These are phyloP conservation scores for Drosophila borborema DNA, from an alignment of 2,888 invertebrate species.

Conservation along the genomic window DNA sequence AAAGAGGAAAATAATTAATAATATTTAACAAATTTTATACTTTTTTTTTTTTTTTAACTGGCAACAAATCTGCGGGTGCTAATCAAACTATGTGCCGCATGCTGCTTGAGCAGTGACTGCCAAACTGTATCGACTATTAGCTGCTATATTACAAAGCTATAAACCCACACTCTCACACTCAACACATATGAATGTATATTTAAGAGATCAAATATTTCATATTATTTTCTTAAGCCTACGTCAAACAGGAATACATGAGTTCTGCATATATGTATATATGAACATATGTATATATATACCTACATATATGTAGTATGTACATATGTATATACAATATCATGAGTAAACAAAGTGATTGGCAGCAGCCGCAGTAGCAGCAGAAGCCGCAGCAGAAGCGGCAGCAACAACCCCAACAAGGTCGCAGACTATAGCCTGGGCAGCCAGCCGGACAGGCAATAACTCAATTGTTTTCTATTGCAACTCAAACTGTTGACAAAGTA, in stretches of 20 bases:
- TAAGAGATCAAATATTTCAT: conserved; percentile 20
- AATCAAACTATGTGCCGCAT: conserved; percentile 21
- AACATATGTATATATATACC: neutral
- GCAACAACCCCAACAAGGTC: conserved; percentile 58
- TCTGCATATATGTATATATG: neutral
- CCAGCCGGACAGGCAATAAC: conserved; percentile 29
- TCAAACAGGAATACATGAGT: conserved; percentile 43
- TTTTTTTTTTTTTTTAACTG: neutral
- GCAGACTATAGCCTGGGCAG: conserved; percentile 1
- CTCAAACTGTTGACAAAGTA: conserved; percentile 46
- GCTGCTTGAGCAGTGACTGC: conserved; percentile 8
- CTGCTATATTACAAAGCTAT: neutral
- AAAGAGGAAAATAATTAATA: neutral
- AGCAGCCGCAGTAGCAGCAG: conserved; percentile 16
- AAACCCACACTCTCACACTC: neutral
- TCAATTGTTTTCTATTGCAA: conserved; percentile 28
- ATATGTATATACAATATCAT: conserved; percentile 56
- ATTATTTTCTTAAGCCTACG: conserved; percentile 47
- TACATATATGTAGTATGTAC: neutral
- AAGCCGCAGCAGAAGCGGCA: conserved; percentile 10
- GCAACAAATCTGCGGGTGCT: neutral
- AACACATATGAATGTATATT: neutral
- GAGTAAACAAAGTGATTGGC: conserved; percentile 49
- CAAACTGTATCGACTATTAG: conserved; percentile 27
- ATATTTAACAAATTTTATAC: neutral